Conservation (phyloP, 2,113 vertebrate species). For the Coptodon bakossiorum region DNA sequence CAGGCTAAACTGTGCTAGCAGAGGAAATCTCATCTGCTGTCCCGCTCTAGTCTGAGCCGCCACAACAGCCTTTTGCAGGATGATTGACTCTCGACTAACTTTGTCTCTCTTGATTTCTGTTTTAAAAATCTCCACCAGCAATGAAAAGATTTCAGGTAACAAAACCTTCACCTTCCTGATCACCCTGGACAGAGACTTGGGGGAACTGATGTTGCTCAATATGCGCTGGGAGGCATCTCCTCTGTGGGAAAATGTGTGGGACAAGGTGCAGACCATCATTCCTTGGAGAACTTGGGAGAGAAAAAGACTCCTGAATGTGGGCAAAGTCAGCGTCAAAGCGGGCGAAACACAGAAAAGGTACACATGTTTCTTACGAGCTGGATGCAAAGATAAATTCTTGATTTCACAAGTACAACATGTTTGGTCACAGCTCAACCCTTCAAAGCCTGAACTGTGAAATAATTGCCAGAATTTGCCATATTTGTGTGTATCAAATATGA, state of each 20-base stretch:
- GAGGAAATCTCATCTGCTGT: neutral
- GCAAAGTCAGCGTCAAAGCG: conserved; percentile 79
- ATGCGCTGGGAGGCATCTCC: conserved; percentile 79
- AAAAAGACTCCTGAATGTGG: conserved; percentile 72
- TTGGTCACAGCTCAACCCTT: neutral
- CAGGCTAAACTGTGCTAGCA: neutral
- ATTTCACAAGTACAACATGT: neutral
- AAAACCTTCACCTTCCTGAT: conserved; percentile 85
- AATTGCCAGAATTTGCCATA: no score
- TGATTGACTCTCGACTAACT: neutral
- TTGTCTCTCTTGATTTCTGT: neutral
- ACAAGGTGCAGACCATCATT: conserved; percentile 78
- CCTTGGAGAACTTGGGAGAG: conserved; percentile 67
- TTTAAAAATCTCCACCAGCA: conserved; percentile 53
- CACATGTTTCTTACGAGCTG: neutral
- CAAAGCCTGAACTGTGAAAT: no score
- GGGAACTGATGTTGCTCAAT: conserved; percentile 81
- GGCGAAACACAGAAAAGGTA: conserved; percentile 87
- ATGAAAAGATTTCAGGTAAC: conserved; percentile 75
- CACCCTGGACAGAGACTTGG: conserved; percentile 83
- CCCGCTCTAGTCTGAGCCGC: neutral
- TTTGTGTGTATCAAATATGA: no score
- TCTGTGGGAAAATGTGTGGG: conserved; percentile 84
- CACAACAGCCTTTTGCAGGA: neutral
- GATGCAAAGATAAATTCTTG: neutral